Percentiles rank a stretch among this genome's conserved stretches.
phyloP scores from a whole-genome alignment of 1,140 invertebrate genomes.

The Nasonia giraulti region DNA sequence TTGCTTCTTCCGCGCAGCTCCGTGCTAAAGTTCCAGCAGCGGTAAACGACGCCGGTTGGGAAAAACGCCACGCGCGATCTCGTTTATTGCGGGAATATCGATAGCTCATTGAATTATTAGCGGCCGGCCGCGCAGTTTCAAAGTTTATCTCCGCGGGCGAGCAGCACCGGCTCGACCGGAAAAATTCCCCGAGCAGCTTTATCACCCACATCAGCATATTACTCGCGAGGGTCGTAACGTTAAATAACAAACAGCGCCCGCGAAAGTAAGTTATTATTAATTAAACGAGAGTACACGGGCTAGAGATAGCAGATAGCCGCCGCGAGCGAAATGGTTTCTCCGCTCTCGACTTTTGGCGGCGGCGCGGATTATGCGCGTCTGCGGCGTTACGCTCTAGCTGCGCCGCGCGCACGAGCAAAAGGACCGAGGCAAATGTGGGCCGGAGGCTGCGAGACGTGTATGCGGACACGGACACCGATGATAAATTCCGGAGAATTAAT shows the following conservation, averaged over 20 bases:
- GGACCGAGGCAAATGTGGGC: slow-evolving; percentile 8
- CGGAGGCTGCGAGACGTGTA: slow-evolving; percentile 1
- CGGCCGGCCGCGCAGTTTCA: background rate
- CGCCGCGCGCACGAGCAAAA: slow-evolving; percentile 19
- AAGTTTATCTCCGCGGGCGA: background rate
- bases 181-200: background rate
- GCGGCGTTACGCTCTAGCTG: slow-evolving; percentile 52
- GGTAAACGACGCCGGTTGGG: too few relatives aligned
- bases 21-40: too few relatives aligned
- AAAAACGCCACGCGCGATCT: too few relatives aligned
- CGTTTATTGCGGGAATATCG: too few relatives aligned
- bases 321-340: slow-evolving; percentile 26
- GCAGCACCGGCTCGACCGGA: background rate
- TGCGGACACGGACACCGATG: background rate
- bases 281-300: slow-evolving; percentile 28
- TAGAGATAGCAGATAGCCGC: background rate
- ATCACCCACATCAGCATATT: too few relatives aligned
- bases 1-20: too few relatives aligned
- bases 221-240: background rate
- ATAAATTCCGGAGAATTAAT: slow-evolving; percentile 40
- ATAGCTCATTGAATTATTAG: too few relatives aligned
- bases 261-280: slow-evolving; percentile 44
- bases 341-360: background rate
- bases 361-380: background rate
- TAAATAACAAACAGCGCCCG: background rate